Base-by-base conservation (phyloP, 2,113 vertebrate genomes). In the Pyxicephalus adspersus region DNA sequence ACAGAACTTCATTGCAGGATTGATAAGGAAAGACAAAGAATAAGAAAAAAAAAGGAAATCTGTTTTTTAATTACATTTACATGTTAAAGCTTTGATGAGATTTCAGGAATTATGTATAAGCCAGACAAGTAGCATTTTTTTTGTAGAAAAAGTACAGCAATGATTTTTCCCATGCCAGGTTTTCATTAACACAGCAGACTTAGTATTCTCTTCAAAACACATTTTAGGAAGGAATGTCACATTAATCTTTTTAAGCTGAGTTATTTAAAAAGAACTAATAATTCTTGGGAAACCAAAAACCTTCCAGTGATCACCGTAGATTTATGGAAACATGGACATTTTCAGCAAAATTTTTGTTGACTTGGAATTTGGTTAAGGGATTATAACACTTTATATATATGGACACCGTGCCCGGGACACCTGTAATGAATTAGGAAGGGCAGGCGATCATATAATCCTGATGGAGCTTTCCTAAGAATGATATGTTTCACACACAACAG, bases 371-470 rank as follows among this genome's bases (percentile, higher is more conserved):
- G 50, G 51, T 29, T 18, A 54, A 71, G 25, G 16, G 51, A 9
- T 28, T 51, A 23, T 55, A 13, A 38, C 11, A 18, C 28, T 23
- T 34, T 7, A 55, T 19, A 38, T n/a, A 61, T 5, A 54, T 17
- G 63, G 19, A 20, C 23, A 15, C 17, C 3, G 2, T 28, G 11
- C n/a, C 15, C 3, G 17, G 45, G 28, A 38, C 76, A 67, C 63
- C 34, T 66, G 64, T 65, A 31, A 55, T 64, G 75, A 65, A 65
- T 77, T 78, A 78, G 11, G 64, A 31, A 20, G 26, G 17, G 16
- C 26, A 66, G 20, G 57, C 38, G 45, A 77, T 65, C 75, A 65
- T 20, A 31, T 23, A 54, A 38, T 52, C 45, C 70, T 55, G 17
- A 66, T 77, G 22, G 29, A 50, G 61, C 45, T 23, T 20, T 7